phyloP scores from a whole-genome alignment of 2,113 vertebrate genomes.

The Hassar affinis region DNA sequence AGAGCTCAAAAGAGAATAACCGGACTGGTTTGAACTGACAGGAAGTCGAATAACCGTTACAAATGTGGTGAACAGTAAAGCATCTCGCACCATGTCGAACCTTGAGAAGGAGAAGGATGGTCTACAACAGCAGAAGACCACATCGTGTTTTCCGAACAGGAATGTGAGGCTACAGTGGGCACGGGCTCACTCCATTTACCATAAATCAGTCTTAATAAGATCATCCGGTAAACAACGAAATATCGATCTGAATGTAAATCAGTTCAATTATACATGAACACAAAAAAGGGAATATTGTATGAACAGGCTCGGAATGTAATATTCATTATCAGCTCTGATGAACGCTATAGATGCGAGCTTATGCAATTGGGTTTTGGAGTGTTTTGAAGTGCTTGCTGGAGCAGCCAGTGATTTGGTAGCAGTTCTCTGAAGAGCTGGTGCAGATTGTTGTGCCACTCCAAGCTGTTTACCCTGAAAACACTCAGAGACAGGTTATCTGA shows the following conservation, averaged over 20 bases:
- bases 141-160: no score
- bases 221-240: background rate
- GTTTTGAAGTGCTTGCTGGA: background rate
- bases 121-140: no score
- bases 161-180: background rate
- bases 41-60: no score
- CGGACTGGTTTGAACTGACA: no score
- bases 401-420: slow-evolving; percentile 7
- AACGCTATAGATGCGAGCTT: background rate
- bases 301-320: background rate
- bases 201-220: background rate
- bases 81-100: no score
- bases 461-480: background rate
- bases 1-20: no score
- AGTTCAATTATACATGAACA: slow-evolving; percentile 2
- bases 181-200: background rate
- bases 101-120: no score
- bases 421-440: background rate
- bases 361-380: slow-evolving; percentile 9
- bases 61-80: no score
- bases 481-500: slow-evolving; percentile 10
- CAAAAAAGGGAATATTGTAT: background rate
- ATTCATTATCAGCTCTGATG: background rate
- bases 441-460: background rate
- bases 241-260: slow-evolving; percentile 15